These are phyloP conservation scores for Gonioctena quinquepunctata DNA, from an alignment of 1,140 invertebrate genomes.

Conservation along the genomic window DNA sequence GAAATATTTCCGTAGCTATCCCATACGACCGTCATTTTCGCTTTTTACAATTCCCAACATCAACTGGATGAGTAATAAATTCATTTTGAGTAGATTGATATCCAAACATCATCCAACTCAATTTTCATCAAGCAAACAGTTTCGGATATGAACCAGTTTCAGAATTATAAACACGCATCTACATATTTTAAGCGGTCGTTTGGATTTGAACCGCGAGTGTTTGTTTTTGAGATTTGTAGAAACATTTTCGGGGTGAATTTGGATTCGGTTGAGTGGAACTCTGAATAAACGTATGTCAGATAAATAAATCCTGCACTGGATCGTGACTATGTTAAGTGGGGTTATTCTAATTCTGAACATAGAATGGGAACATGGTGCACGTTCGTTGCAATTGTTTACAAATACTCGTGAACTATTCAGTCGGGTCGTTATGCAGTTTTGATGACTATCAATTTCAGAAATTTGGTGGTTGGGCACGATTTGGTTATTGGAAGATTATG, in stretches of 20 bases:
- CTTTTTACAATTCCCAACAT: too few species aligned
- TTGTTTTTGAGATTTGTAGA: neutral
- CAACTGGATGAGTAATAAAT: too few species aligned
- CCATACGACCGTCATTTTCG: too few species aligned
- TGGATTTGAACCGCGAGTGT: too few species aligned
- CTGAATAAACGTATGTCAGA: neutral
- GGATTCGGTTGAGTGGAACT: neutral
- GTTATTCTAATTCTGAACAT: neutral
- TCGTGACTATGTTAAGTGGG: neutral
- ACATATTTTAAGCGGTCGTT: neutral
- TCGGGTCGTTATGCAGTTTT: neutral
- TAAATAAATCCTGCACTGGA: neutral
- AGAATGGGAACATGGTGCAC: neutral
- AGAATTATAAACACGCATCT: neutral
- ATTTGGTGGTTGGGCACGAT: too few species aligned
- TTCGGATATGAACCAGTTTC: too few species aligned
- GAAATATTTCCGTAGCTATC: too few species aligned
- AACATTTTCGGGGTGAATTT: neutral
- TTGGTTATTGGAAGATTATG: too few species aligned
- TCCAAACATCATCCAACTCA: too few species aligned
- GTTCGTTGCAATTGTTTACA: neutral
- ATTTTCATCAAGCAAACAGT: too few species aligned
- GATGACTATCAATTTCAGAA: too few species aligned
- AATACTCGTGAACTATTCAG: neutral
- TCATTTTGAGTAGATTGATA: too few species aligned